Percentiles rank a stretch among this genome's conserved stretches.
Evolutionary conservation across 2,113 vertebrate species (phyloP).

Genomic region (Microtus pennsylvanicus): DNA sequence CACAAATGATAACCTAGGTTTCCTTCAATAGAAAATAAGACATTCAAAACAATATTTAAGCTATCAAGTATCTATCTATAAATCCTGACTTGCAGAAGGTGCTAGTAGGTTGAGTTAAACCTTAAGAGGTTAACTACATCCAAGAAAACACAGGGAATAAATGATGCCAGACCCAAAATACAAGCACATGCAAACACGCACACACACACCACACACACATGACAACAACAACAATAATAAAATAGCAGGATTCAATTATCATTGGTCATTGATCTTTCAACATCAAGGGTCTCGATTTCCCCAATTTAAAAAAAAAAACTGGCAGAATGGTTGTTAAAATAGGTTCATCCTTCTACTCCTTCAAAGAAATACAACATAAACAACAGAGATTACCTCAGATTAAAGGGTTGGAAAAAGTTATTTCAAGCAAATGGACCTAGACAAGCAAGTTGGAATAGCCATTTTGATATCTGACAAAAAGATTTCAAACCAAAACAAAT

Average conservation of each 20-base stretch:
- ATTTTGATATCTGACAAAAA: neutral
- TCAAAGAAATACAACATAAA: neutral
- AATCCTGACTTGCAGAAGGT: neutral
- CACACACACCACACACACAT: neutral
- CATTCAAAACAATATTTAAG: neutral
- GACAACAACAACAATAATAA: neutral
- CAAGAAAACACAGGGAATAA: neutral
- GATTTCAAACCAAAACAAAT: neutral
- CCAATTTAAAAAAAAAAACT: neutral
- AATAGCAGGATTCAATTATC: neutral
- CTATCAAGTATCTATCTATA: neutral
- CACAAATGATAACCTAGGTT: neutral
- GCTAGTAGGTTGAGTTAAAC: neutral
- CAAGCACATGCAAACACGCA: neutral
- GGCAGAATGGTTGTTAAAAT: neutral
- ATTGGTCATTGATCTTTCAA: neutral
- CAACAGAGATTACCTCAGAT: neutral
- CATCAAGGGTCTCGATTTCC: neutral
- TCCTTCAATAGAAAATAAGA: neutral
- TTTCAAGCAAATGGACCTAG: neutral
- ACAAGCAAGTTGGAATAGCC: neutral
- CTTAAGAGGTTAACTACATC: neutral
- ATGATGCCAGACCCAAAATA: neutral
- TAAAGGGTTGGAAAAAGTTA: neutral
- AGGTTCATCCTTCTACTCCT: neutral